Conservation (phyloP, 2,797 vertebrate genomes). For the Pipistrellus pygmaeus region DNA sequence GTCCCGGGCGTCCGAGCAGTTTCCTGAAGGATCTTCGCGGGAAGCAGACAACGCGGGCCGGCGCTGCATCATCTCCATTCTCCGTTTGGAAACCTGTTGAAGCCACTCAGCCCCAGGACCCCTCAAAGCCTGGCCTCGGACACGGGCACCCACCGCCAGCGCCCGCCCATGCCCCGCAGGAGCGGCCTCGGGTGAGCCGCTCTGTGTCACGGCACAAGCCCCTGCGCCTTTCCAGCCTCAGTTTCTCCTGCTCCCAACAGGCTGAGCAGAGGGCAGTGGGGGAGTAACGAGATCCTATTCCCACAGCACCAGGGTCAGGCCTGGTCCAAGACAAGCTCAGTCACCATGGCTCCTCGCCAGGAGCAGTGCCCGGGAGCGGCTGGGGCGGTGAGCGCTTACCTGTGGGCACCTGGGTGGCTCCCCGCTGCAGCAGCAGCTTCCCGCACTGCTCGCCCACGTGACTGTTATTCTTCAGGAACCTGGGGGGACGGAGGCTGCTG, state of each 20-base stretch:
- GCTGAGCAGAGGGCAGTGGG: not conserved
- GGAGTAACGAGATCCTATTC: rapidly evolving
- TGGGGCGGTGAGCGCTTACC: conserved; percentile 82
- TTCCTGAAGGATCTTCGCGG: not conserved
- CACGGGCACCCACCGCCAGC: too few relatives aligned
- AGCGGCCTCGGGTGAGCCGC: not conserved
- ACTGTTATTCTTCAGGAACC: conserved; percentile 89
- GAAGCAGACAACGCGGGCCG: not conserved
- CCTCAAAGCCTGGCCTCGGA: not conserved
- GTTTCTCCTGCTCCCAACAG: not conserved
- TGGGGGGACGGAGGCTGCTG: conserved; percentile 61
- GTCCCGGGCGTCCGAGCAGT: too few relatives aligned
- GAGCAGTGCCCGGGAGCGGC: rapidly evolving
- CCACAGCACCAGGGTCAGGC: rapidly evolving
- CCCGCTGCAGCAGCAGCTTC: conserved; percentile 91
- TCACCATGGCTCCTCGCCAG: rapidly evolving
- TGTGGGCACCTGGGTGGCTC: conserved; percentile 88
- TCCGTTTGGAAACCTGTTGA: not conserved
- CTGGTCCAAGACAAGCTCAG: rapidly evolving
- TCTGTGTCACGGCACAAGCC: rapidly evolving
- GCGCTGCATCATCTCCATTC: not conserved
- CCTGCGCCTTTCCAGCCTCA: not conserved
- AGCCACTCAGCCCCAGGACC: not conserved
- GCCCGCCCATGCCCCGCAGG: too few relatives aligned
- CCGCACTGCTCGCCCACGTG: conserved; percentile 88